Base-by-base conservation (phyloP, 1,140 invertebrate species). In the Heliconius hewitsoni region DNA sequence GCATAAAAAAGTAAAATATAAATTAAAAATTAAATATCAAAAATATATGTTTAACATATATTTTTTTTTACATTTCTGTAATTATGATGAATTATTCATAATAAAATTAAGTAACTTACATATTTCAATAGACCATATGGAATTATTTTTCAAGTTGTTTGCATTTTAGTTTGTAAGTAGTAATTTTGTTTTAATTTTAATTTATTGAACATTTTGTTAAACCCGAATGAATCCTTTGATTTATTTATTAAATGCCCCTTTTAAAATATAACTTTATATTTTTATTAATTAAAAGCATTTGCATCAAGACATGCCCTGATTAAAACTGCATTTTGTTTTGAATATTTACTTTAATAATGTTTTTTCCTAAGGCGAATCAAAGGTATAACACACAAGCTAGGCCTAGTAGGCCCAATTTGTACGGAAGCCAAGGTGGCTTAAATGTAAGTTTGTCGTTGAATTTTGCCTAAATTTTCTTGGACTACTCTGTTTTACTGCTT, bases 291-390 rank as follows among this genome's bases (percentile, higher is more conserved):
- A 0, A 23, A n/a, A 8, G n/a, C 55, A 57, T 57, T 66, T 57
- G 55, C n/a, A 57, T 23, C 5, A 57, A 57, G 2, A 57, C 2
- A 57, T 11, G 55, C 4, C 16, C 18, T 52, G 50, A 52, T 52
- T 57, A 23, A n/a, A 57, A 23, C 55, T n/a, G 55, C 55, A 57
- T 57, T 71, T 37, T 37, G 71, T 71, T 34, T 71, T 71, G n/a
- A 13, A 71, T 76, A 73, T 83, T 73, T 70, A 71, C 71, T 75
- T 77, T 80, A 66, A 77, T 52, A n/a, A 76, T 60, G 78, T 85
- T 89, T 86, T 81, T 83, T 80, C 81, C 85, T 73, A 94, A 94
- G 92, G 91, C 92, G 42, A 92, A 90, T 88, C 90, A 93, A 86
- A 94, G 89, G 81, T 92, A 92, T 89, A 91, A 91, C 82, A 86